phyloP scores from a whole-genome alignment of 2,797 vertebrate genomes.

The Gallinago stenura region DNA sequence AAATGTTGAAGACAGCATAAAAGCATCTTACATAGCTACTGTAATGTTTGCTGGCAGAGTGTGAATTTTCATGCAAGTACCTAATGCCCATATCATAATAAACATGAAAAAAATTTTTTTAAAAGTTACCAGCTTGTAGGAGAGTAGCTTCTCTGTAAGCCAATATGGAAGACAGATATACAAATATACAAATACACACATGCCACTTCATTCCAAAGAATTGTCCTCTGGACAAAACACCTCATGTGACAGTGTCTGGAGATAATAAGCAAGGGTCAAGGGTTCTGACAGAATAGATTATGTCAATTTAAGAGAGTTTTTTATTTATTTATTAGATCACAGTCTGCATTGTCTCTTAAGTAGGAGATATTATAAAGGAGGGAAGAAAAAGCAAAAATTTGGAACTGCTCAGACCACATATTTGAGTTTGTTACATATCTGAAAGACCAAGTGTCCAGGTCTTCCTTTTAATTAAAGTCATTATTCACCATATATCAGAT shows the following conservation, averaged over 20 bases:
- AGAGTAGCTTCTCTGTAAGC: not conserved
- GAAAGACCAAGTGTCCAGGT: not conserved
- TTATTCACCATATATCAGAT: not conserved
- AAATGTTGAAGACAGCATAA: conserved; percentile 44
- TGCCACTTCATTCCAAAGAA: not conserved
- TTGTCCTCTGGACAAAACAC: not conserved
- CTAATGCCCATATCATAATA: not conserved
- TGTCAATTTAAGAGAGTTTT: not conserved
- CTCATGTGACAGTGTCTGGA: not conserved
- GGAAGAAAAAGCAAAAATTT: not conserved
- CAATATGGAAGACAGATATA: not conserved
- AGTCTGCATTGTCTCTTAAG: not conserved
- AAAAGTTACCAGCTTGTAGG: not conserved
- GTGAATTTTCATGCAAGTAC: not conserved
- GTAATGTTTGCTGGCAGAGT: conserved; percentile 8
- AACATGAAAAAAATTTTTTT: not conserved
- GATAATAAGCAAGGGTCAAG: not conserved
- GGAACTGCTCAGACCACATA: not conserved
- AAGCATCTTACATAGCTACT: conserved; percentile 6
- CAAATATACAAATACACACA: not conserved
- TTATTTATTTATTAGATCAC: not conserved
- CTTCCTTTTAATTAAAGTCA: not conserved
- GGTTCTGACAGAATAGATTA: not conserved
- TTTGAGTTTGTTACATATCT: not conserved
- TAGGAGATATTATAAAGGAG: not conserved